Percentiles rank a stretch among this genome's conserved stretches.
Evolutionary conservation across 2,888 invertebrate genomes (phyloP).

Genomic region (Dolomedes plantarius): DNA sequence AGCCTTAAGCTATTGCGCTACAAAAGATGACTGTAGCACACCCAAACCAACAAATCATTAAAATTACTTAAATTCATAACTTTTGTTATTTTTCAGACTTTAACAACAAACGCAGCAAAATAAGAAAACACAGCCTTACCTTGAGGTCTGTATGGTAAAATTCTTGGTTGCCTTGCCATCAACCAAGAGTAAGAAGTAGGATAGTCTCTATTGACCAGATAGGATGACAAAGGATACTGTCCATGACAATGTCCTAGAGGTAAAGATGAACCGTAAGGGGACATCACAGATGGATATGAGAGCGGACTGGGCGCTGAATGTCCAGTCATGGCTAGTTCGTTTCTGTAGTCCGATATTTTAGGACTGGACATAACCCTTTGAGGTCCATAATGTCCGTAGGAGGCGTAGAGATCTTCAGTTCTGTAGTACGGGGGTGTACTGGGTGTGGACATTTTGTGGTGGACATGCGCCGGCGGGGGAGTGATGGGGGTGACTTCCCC

Average conservation of each 20-base stretch:
- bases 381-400: conserved; percentile 29
- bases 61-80: no score
- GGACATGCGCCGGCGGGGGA: conserved; percentile 47
- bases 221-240: conserved; percentile 62
- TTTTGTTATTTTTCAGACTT: no score
- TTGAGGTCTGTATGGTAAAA: conserved; percentile 63
- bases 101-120: no score
- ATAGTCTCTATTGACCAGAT: conserved; percentile 67
- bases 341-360: conserved; percentile 32
- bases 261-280: conserved; percentile 37
- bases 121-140: conserved; percentile 33
- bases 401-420: conserved; percentile 37
- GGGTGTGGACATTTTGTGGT: conserved; percentile 32
- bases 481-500: conserved; percentile 34
- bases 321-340: conserved; percentile 12
- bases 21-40: no score
- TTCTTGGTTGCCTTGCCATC: conserved; percentile 59
- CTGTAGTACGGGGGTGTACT: conserved; percentile 19
- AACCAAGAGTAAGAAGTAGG: conserved; percentile 45
- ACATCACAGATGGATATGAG: conserved; percentile 58
- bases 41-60: no score
- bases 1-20: no score
- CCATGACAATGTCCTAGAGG: conserved; percentile 53
- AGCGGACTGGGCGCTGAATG: conserved; percentile 8
- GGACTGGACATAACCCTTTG: conserved; percentile 15